A percentile compares a stretch with the other conserved stretches of the same genome.
Conservation (phyloP, 1,140 invertebrate species). For the Lordiphosa clarofinis region DNA sequence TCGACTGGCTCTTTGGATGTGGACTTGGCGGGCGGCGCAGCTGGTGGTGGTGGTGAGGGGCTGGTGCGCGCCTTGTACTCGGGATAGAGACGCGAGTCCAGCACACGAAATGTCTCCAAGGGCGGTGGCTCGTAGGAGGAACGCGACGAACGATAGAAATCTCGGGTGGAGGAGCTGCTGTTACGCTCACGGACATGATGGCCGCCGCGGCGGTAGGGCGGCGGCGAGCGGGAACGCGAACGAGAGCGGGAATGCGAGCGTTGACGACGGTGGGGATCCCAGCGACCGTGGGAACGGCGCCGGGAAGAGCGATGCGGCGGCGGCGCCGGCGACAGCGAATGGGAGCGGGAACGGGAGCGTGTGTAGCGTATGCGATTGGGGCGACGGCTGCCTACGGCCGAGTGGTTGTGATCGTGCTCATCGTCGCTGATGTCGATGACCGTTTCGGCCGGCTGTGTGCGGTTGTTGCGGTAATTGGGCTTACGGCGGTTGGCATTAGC, state of each 20-base stretch:
- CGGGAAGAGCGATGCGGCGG: constrained; percentile 32
- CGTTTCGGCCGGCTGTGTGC: constrained; percentile 5
- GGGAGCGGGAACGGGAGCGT: constrained; percentile 31
- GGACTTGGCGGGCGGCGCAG: not conserved
- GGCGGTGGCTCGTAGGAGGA: constrained; percentile 27
- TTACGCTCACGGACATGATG: constrained; percentile 29
- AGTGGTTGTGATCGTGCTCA: constrained; percentile 37
- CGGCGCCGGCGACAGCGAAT: constrained; percentile 1
- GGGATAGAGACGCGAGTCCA: constrained; percentile 54
- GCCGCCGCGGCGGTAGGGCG: constrained; percentile 35
- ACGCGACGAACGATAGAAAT: constrained; percentile 25
- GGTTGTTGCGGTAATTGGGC: constrained; percentile 36
- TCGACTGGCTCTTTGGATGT: constrained; percentile 2
- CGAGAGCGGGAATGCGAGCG: not conserved
- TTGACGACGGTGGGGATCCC: not conserved
- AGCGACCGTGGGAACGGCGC: not conserved
- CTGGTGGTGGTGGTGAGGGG: constrained; percentile 24
- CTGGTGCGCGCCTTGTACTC: constrained; percentile 47
- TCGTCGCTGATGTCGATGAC: constrained; percentile 77
- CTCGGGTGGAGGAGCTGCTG: constrained; percentile 1
- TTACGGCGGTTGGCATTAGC: constrained; percentile 29
- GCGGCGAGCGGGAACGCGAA: constrained; percentile 38
- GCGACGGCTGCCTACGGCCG: constrained; percentile 3
- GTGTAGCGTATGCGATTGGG: constrained; percentile 18
- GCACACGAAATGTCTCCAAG: constrained; percentile 45